Conservation (phyloP, 2,113 vertebrate genomes). For the Neotragus moschatus region DNA sequence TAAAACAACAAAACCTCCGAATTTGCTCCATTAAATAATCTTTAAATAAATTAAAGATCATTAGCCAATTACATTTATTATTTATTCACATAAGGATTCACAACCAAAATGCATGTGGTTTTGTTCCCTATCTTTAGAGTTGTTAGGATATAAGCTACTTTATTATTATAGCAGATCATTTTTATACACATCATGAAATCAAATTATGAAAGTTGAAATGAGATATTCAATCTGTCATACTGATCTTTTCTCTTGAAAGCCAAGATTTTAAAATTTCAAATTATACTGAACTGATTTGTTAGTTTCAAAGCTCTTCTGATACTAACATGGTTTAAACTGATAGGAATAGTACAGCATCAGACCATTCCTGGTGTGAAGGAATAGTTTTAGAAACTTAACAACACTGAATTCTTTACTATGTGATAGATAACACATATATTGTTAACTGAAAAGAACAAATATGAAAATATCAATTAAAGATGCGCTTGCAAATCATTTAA, state of each 20-base stretch:
- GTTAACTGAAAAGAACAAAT: slow-evolving; percentile 56
- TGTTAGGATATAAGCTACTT: slow-evolving; percentile 42
- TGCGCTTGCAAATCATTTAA: slow-evolving; percentile 49
- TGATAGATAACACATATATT: slow-evolving; percentile 64
- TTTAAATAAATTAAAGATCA: slow-evolving; percentile 18
- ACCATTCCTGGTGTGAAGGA: slow-evolving; percentile 64
- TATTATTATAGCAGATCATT: slow-evolving; percentile 38
- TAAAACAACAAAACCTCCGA: not conserved
- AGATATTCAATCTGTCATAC: slow-evolving; percentile 12
- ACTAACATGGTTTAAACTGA: slow-evolving; percentile 74
- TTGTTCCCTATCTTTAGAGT: slow-evolving; percentile 8
- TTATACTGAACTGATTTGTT: slow-evolving; percentile 68
- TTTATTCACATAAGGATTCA: slow-evolving; percentile 4
- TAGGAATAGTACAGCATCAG: slow-evolving; percentile 58
- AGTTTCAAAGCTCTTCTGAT: slow-evolving; percentile 63
- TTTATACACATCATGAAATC: slow-evolving; percentile 51
- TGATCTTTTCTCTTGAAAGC: slow-evolving; percentile 58
- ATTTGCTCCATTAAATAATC: slow-evolving; percentile 4
- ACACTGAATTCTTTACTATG: slow-evolving; percentile 52
- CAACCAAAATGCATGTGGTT: slow-evolving; percentile 8
- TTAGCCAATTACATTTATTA: slow-evolving; percentile 29
- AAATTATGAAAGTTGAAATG: slow-evolving; percentile 60
- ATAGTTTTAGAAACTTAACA: slow-evolving; percentile 73
- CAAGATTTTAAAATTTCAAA: slow-evolving; percentile 67
- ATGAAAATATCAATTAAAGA: slow-evolving; percentile 44